Evolutionary conservation across 92 coral and sea anemone species (phyloP).

Genomic region (Nematostella vectensis): DNA sequence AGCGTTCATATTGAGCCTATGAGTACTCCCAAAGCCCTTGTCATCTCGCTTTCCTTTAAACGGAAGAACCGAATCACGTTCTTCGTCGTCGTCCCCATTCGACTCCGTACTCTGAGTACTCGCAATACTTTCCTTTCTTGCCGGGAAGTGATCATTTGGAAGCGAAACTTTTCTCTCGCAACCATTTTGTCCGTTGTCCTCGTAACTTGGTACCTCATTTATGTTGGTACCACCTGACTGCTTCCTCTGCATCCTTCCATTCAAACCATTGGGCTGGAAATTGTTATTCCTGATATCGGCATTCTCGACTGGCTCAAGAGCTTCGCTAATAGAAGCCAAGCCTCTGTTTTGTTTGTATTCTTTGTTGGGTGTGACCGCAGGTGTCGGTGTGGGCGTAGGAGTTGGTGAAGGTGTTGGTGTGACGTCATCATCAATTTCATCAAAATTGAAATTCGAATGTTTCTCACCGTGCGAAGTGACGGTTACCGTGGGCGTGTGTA

Average conservation of each 20-base stretch:
- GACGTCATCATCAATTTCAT: constrained; percentile 15
- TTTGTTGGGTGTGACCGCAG: constrained; percentile 23
- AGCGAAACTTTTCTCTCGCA: constrained; percentile 43
- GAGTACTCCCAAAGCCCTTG: constrained; percentile 63
- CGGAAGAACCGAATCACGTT: constrained; percentile 58
- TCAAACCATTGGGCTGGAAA: not conserved
- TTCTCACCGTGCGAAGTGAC: constrained; percentile 36
- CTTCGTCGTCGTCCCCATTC: constrained; percentile 73
- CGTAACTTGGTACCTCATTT: constrained; percentile 2
- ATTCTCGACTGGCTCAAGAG: constrained; percentile 28
- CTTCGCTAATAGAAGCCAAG: constrained; percentile 53
- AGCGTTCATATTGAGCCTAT: constrained; percentile 40
- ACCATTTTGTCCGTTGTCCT: not conserved
- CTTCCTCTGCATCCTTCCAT: not conserved
- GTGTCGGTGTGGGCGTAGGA: constrained; percentile 27
- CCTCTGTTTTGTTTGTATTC: constrained; percentile 34
- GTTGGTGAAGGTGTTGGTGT: constrained; percentile 27
- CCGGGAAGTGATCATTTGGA: constrained; percentile 21
- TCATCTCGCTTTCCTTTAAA: constrained; percentile 49
- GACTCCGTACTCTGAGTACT: constrained; percentile 78
- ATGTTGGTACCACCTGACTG: not conserved
- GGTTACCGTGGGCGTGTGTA: constrained; percentile 40
- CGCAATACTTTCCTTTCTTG: constrained; percentile 66
- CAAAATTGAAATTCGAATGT: constrained; percentile 8
- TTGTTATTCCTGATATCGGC: constrained; percentile 1